Evolutionary conservation across 2,113 vertebrate genomes (phyloP).

Genomic region (Myocastor coypus): DNA sequence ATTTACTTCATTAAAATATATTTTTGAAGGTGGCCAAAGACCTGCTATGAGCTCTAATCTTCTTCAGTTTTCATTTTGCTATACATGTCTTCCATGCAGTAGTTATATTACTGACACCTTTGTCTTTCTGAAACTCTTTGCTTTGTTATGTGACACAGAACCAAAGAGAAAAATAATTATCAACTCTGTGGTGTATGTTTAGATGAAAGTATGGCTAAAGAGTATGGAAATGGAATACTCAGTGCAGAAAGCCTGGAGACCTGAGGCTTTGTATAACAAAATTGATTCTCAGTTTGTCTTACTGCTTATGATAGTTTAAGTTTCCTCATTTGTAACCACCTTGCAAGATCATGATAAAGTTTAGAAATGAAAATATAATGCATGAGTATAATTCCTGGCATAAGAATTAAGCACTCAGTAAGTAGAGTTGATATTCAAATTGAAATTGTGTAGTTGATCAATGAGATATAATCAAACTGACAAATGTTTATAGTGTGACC

Average conservation of each 20-base stretch:
- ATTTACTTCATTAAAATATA: not conserved
- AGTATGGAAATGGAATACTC: not conserved
- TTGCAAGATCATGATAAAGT: not conserved
- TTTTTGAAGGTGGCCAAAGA: not conserved
- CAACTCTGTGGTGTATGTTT: not conserved
- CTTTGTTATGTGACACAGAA: not conserved
- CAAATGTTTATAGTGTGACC: not conserved
- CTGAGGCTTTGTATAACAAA: not conserved
- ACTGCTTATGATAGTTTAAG: not conserved
- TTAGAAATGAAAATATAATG: constrained; percentile 15
- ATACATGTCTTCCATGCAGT: not conserved
- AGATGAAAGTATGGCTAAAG: not conserved
- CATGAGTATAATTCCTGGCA: not conserved
- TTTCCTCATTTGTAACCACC: not conserved
- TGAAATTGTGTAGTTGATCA: not conserved
- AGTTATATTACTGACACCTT: not conserved
- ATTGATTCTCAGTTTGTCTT: not conserved
- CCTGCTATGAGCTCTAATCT: not conserved
- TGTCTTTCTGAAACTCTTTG: constrained; percentile 13
- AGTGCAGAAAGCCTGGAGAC: not conserved
- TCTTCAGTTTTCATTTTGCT: constrained; percentile 4
- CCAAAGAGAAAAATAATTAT: not conserved
- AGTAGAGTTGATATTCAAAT: constrained; percentile 29
- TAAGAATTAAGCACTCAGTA: not conserved
- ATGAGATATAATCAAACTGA: not conserved